Conservation (phyloP, 2,113 vertebrate species). For the Mus pahari region DNA sequence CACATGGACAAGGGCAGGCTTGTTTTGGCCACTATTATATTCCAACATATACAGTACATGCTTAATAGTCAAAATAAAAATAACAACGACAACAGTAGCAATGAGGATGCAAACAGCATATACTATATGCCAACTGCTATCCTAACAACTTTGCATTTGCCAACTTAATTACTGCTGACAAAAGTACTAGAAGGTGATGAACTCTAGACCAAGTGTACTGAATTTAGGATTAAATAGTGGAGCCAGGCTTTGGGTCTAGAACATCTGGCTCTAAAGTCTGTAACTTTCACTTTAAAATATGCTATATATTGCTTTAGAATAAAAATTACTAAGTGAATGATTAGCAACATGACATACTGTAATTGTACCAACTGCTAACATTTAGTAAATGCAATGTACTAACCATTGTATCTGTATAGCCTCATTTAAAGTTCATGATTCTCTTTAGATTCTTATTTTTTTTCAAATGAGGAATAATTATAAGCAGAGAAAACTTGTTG, state of each 20-base stretch:
- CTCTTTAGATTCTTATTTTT: conserved; percentile 47
- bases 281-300: background rate
- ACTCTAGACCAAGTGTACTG: background rate
- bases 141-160: conserved; percentile 29
- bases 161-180: conserved; percentile 33
- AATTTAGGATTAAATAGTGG: conserved; percentile 15
- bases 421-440: conserved; percentile 7
- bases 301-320: background rate
- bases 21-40: conserved; percentile 16
- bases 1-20: background rate
- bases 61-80: conserved; percentile 31
- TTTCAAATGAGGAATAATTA: conserved; percentile 51
- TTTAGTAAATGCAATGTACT: background rate
- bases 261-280: conserved; percentile 7
- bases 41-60: background rate
- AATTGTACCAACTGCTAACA: conserved; percentile 1
- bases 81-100: conserved; percentile 30
- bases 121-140: background rate
- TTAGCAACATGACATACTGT: background rate
- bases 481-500: conserved; percentile 17
- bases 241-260: background rate
- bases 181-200: conserved; percentile 4
- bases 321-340: conserved; percentile 44
- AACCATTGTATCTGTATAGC: background rate
- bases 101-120: background rate